phyloP scores from a whole-genome alignment of 1,140 invertebrate species.

The Galendromus occidentalis region DNA sequence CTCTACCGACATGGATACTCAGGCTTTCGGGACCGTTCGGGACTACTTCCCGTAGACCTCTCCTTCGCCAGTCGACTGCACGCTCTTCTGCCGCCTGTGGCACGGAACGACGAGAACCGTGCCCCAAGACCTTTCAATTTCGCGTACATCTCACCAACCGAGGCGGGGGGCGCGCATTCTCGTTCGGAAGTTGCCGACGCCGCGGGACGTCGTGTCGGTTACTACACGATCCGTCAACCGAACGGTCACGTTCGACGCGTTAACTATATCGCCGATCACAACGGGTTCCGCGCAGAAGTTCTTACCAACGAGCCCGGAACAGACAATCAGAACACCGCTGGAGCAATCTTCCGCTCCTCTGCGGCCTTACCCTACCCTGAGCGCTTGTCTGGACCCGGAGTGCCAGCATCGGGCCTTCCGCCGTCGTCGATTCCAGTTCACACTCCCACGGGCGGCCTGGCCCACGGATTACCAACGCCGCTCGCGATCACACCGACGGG shows the following conservation, averaged over 20 bases:
- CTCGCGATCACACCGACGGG: not conserved
- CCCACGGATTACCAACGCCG: not conserved
- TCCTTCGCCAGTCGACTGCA: conserved; percentile 4
- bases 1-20: not conserved
- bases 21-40: not conserved
- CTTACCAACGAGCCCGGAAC: conserved; percentile 19
- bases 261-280: conserved; percentile 16
- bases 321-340: conserved; percentile 16
- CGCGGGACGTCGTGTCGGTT: not conserved
- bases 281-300: conserved; percentile 16
- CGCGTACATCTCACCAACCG: not conserved
- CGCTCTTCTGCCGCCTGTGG: not conserved
- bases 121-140: not conserved
- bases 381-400: not conserved
- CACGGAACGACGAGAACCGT: not conserved
- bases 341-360: conserved; percentile 15
- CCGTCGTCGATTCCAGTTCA: not conserved
- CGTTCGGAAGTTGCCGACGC: not conserved
- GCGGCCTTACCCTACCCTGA: conserved; percentile 11
- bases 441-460: not conserved
- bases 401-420: not conserved
- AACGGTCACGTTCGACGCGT: conserved; percentile 16
- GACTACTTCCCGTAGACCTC: not conserved
- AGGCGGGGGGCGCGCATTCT: not conserved
- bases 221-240: conserved; percentile 2